A percentile compares a stretch with the other conserved stretches of the same genome.
Conservation (phyloP, 2,113 vertebrate species). For the Salvator merianae region DNA sequence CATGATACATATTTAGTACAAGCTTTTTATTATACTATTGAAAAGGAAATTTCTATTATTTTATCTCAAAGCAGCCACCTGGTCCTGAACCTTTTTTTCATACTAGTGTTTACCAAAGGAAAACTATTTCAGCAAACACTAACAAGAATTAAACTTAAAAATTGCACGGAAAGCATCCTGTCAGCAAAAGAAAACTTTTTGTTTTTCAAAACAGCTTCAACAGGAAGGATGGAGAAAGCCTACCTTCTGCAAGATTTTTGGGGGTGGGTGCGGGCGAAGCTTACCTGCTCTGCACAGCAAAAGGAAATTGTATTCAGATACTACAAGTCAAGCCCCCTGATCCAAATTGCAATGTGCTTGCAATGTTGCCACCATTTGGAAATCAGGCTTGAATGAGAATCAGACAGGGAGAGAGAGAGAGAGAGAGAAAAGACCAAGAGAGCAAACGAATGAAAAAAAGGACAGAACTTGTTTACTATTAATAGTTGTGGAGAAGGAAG, state of each 20-base stretch:
- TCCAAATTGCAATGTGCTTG: background rate
- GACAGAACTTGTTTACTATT: background rate
- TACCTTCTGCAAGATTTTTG: background rate
- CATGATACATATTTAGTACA: background rate
- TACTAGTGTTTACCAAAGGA: conserved; percentile 3
- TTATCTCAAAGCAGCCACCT: background rate
- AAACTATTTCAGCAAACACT: background rate
- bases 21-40: background rate
- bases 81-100: background rate
- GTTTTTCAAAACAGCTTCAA: background rate
- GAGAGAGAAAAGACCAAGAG: background rate
- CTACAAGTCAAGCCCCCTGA: background rate
- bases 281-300: background rate
- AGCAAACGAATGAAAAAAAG: background rate
- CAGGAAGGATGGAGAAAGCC: background rate
- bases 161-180: background rate
- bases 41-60: conserved; percentile 12
- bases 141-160: background rate
- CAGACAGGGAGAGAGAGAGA: background rate
- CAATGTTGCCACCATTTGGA: background rate
- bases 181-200: background rate
- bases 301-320: background rate
- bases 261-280: background rate
- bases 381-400: background rate
- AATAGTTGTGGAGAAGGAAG: background rate